Base-by-base conservation (phyloP, 2,113 vertebrate genomes). In the Misgurnus mizolepis region DNA sequence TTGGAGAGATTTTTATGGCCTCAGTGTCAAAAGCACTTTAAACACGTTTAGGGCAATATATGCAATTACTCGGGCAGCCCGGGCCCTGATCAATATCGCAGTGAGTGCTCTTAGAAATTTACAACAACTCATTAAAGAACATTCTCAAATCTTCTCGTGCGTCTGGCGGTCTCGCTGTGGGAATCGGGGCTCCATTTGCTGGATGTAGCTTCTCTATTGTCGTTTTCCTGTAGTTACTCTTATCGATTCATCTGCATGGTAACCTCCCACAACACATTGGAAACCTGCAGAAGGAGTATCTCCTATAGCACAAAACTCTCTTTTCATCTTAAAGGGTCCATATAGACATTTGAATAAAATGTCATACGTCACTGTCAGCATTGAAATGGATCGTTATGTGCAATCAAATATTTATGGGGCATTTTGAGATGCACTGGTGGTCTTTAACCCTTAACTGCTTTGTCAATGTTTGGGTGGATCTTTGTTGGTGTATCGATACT, bases 131-230 rank as follows among this genome's bases (percentile, higher is more conserved):
- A 66, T 71, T 55, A 68, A 83, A 80, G 72, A 75, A 58, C 50
- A 41, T 58, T 27, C 40, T 65, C 45, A 64, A 80, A 58, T 50
- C 61, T 11, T 45, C 76, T 73, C 27, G 41, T 64, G 49, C 65
- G 47, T 66, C 58, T 76, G 18, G 65, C 62, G 15, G 22, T 65
- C 62, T 47, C n/a, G 17, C 64, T 6, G 14, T 53, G 50, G 50
- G 55, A 58, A 58, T 58, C n/a, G 6, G n/a, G 9, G 27, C 67
- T 86, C 69, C 56, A 60, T 56, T 60, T 87, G 82, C 84, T 83
- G 73, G 87, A 90, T 73, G 89, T 90, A 87, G 87, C 83, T 85
- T 56, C 83, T 85, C 87, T 88, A 88, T 88, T 91, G 87, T 88
- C 89, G 89, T 89, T 90, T 90, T 83, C 78, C 53, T 73, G 67